phyloP scores from a whole-genome alignment of 2,113 vertebrate species.

The Psettodes erumei region DNA sequence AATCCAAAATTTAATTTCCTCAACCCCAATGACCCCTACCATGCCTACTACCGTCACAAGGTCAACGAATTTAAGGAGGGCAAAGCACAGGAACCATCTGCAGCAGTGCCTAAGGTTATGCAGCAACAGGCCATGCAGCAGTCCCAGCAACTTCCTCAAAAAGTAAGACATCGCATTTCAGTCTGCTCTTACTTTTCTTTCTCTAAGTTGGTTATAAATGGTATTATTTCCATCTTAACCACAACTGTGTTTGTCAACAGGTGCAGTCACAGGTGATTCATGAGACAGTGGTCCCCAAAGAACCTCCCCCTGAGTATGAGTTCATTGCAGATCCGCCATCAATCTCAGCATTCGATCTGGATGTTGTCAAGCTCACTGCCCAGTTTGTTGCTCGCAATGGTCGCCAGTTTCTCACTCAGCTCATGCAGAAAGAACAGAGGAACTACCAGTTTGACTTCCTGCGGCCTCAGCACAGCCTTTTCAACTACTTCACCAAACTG shows the following conservation, averaged over 20 bases:
- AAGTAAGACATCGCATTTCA: constrained; percentile 79
- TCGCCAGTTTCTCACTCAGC: constrained; percentile 96
- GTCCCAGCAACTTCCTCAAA: constrained; percentile 92
- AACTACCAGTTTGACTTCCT: constrained; percentile 99
- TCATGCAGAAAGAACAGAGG: constrained; percentile 99
- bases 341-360: constrained; percentile 96
- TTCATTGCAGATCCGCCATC: constrained; percentile 98
- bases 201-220: not conserved
- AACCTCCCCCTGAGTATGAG: constrained; percentile 96
- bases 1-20: constrained; percentile 99
- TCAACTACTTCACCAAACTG: constrained; percentile 99
- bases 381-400: constrained; percentile 98
- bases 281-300: constrained; percentile 93
- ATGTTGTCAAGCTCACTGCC: constrained; percentile 96
- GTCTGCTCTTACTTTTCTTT: too few relatives aligned
- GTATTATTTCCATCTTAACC: not conserved
- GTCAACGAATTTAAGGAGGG: constrained; percentile 99
- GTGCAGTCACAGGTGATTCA: constrained; percentile 97
- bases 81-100: constrained; percentile 95
- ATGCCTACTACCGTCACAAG: constrained; percentile 99
- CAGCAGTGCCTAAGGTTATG: constrained; percentile 98
- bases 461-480: constrained; percentile 97
- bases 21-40: constrained; percentile 97
- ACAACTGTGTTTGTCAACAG: constrained; percentile 66
- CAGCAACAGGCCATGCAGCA: constrained; percentile 88